Base-by-base conservation (phyloP, 30 jellyfish, hydroid and myxozoan species). In the Haliclystus octoradiatus region DNA sequence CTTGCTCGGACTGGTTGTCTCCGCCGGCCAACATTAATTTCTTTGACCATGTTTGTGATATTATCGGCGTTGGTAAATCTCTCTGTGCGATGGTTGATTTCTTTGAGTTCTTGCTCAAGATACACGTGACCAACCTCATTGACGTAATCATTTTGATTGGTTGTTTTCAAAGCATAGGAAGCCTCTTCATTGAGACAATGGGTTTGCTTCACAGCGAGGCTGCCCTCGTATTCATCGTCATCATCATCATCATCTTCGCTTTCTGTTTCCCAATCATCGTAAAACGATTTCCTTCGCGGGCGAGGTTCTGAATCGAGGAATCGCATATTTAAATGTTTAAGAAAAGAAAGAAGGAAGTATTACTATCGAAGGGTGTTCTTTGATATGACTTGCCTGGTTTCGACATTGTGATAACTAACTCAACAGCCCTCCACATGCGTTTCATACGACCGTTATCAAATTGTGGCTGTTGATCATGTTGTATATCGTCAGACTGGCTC, bases 401-500 rank as follows among this genome's bases (percentile, higher is more conserved):
- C 22, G 83, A 61, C 0, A 89, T 89, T 1, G 94, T 26, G 31
- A 78, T 34, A 2, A 92, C 94, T 28, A 78, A 82, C 61, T 62
- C 72, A 72, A 85, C 14, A 14, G 94, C 96, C 31, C 84, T 68
- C 94, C 86, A 84, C 85, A 72, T 78, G 33, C 93, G 81, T 49
- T 49, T 27, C 3, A 60, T 79, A 26, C 61, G 65, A 26, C 62
- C 28, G 31, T 68, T 40, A 19, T 40, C 57, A 5, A 5, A 9
- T 57, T 68, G 51, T 3, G 46, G 4, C 28, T 31, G 2, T 13
- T 75, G 2, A 33, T 28, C 26, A 23, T 3, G 1, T 49, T 4
- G 5, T 4, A 25, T 12, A 68, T 34, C 15, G 33, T 29, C 2
- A 68, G 31, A 34, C 29, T 34, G 26, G 1, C 14, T 7, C 34